Conservation (phyloP, 2,797 vertebrate genomes). For the Enteromius afrohamiltoni region DNA sequence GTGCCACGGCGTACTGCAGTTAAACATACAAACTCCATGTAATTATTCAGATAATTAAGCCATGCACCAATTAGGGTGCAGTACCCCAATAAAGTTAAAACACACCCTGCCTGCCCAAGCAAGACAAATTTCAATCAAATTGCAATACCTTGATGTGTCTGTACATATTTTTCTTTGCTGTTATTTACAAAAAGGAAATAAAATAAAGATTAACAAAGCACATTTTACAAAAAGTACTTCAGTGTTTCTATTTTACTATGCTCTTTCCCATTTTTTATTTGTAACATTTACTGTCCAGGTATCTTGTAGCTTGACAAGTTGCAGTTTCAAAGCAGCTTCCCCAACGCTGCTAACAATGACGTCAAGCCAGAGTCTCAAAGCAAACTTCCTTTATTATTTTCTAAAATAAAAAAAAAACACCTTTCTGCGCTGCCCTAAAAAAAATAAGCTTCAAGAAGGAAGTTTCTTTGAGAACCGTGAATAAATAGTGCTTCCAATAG, state of each 20-base stretch:
- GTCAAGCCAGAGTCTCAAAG: not conserved
- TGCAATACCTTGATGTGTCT: not conserved
- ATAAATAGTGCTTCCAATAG: not conserved
- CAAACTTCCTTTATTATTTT: not conserved
- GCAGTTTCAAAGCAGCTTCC: slow-evolving; percentile 9
- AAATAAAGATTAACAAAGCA: not conserved
- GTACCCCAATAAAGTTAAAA: not conserved
- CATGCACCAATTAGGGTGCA: not conserved
- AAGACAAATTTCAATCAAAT: not conserved
- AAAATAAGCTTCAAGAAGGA: not conserved
- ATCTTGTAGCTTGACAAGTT: not conserved
- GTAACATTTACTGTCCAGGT: not conserved
- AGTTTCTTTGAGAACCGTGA: not conserved
- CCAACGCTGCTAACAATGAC: not conserved
- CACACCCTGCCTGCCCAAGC: not conserved
- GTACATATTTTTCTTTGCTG: not conserved
- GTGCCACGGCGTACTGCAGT: not conserved
- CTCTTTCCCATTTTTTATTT: not conserved
- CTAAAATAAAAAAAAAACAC: not conserved
- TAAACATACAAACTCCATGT: not conserved
- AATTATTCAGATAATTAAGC: not conserved
- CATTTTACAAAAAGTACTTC: not conserved
- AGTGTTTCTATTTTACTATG: not conserved
- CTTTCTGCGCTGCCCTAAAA: not conserved
- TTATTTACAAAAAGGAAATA: not conserved